phyloP scores from a whole-genome alignment of 2,113 vertebrate genomes.

The Phasianus colchicus region DNA sequence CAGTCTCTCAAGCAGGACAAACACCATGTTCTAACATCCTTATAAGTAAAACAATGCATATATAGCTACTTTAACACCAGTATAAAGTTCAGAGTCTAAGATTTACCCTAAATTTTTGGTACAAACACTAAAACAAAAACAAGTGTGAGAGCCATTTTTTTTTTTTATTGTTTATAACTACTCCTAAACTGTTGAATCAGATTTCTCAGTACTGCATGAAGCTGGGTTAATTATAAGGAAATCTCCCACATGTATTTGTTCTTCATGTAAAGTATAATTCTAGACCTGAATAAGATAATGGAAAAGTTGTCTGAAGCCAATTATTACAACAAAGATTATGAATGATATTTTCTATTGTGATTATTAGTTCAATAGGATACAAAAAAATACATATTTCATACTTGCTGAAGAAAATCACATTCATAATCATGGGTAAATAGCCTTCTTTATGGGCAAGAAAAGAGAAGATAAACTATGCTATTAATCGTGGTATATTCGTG shows the following conservation, averaged over 20 bases:
- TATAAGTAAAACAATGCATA: constrained; percentile 28
- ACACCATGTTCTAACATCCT: background rate
- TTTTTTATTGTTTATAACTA: constrained; percentile 55
- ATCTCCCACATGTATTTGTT: background rate
- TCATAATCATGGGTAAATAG: background rate
- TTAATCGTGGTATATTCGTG: background rate
- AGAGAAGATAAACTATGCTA: background rate
- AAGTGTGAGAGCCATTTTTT: background rate
- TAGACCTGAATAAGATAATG: background rate
- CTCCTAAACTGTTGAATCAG: constrained; percentile 45
- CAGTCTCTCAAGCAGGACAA: fast-evolving
- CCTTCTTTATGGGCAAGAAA: background rate
- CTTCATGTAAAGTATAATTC: background rate
- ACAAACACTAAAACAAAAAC: constrained; percentile 48
- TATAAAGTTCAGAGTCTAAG: constrained; percentile 31
- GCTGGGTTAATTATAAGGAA: background rate
- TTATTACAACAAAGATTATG: background rate
- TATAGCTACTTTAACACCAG: background rate
- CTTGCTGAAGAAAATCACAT: background rate
- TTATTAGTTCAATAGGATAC: background rate
- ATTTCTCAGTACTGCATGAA: constrained; percentile 21
- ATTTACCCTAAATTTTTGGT: constrained; percentile 32
- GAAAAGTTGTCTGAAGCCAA: background rate
- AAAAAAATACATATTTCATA: background rate
- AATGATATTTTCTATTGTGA: background rate